Percentiles rank a stretch among this genome's conserved stretches.
Evolutionary conservation across 2,888 invertebrate species (phyloP).

Genomic region (Athalia circularis): DNA sequence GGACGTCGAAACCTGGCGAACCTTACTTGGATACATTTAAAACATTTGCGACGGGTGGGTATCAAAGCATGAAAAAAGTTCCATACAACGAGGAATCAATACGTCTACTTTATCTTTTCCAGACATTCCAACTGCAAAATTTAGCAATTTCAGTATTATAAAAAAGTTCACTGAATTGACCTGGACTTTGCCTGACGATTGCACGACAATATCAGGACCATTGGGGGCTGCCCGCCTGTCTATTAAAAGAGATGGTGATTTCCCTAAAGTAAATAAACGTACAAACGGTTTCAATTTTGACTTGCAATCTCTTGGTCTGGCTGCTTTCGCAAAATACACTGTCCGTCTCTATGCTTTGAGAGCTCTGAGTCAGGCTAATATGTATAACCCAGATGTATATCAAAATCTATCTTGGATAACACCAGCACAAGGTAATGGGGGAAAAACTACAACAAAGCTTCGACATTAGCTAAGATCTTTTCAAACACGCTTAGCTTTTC

Average conservation of each 20-base stretch:
- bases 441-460: not conserved
- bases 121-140: constrained; percentile 56
- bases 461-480: constrained; percentile 16
- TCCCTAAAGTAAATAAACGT: not conserved
- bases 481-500: constrained; percentile 6
- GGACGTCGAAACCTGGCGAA: constrained; percentile 50
- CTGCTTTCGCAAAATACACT: too few relatives aligned
- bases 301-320: too few relatives aligned
- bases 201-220: constrained; percentile 56
- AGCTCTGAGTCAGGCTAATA: too few relatives aligned
- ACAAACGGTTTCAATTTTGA: too few relatives aligned
- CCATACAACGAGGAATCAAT: not conserved
- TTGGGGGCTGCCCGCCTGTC: constrained; percentile 49
- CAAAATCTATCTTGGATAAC: too few relatives aligned
- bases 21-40: not conserved
- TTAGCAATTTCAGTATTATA: constrained; percentile 48
- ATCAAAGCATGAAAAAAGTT: constrained; percentile 8
- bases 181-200: constrained; percentile 59
- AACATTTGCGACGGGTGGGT: constrained; percentile 50
- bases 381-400: too few relatives aligned
- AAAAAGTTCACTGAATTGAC: constrained; percentile 26
- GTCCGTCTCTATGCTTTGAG: too few relatives aligned
- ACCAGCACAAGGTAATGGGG: too few relatives aligned
- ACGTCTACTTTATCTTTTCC: constrained; percentile 4
- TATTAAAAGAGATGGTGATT: constrained; percentile 49